Percentiles rank a stretch among this genome's conserved stretches.
Evolutionary conservation across 2,113 vertebrate genomes (phyloP).

Genomic region (Pseudolaguvia tuberculata): DNA sequence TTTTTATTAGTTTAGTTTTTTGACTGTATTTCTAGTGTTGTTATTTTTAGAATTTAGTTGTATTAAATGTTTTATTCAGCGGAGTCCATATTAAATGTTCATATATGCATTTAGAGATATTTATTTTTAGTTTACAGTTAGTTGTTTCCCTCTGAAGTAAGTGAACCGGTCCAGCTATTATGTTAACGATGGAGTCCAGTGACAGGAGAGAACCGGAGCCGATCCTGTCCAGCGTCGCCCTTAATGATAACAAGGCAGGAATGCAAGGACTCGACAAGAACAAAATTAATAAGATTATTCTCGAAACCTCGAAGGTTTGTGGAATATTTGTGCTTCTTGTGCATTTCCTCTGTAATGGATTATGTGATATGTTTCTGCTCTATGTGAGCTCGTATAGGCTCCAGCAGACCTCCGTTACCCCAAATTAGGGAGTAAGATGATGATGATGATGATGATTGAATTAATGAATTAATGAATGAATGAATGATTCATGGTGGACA

Average conservation of each 20-base stretch:
- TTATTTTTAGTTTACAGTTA: not conserved
- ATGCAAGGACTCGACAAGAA: conserved; percentile 96
- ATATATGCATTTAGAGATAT: no score
- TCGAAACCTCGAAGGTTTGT: conserved; percentile 88
- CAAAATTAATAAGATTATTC: conserved; percentile 97
- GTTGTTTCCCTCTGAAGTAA: not conserved
- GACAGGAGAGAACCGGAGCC: conserved; percentile 58
- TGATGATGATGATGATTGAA: no score
- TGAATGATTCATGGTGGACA: not conserved
- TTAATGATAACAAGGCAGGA: conserved; percentile 98
- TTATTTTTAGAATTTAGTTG: not conserved
- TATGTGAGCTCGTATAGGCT: no score
- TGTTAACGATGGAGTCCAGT: conserved; percentile 6
- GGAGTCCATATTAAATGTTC: no score
- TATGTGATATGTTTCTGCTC: no score
- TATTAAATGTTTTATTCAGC: not conserved
- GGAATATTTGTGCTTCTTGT: conserved; percentile 57
- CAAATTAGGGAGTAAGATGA: no score
- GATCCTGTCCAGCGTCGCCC: conserved; percentile 83
- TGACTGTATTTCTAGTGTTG: not conserved
- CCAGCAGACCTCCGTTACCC: no score
- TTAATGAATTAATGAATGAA: no score
- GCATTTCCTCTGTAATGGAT: conserved; percentile 68
- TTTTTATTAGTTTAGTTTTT: not conserved
- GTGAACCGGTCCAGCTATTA: not conserved